These are phyloP conservation scores for Raillietiella orientalis DNA, from an alignment of 2,888 invertebrate genomes.

Conservation along the genomic window DNA sequence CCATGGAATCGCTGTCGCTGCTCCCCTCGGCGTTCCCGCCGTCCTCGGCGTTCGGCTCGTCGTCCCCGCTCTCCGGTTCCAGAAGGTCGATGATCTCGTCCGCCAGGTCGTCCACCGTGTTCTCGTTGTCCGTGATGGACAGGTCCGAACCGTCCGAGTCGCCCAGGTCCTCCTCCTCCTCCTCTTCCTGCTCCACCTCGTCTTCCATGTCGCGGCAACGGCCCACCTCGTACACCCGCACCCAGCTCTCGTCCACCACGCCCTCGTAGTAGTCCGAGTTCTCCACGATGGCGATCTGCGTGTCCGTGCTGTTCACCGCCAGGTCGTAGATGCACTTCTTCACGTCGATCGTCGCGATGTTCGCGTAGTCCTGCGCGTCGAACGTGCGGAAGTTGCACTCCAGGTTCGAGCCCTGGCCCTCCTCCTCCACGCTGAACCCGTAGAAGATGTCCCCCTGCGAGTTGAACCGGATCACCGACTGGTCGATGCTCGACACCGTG, in stretches of 20 bases:
- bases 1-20: constrained; percentile 2
- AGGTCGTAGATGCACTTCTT: constrained; percentile 62
- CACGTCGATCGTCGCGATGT: constrained; percentile 75
- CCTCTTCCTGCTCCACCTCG: constrained; percentile 7
- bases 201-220: constrained; percentile 36
- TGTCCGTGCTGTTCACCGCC: constrained; percentile 45
- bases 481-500: constrained; percentile 74
- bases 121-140: constrained; percentile 5
- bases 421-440: constrained; percentile 43
- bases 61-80: constrained; percentile 1
- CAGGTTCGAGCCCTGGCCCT: constrained; percentile 27
- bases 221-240: constrained; percentile 74
- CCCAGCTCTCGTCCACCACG: constrained; percentile 54
- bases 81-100: neutral
- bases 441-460: constrained; percentile 57
- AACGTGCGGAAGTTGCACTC: constrained; percentile 81
- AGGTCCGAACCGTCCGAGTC: constrained; percentile 8
- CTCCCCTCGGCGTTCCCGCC: constrained; percentile 4
- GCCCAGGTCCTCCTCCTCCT: constrained; percentile 7
- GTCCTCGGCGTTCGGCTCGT: constrained; percentile 1
- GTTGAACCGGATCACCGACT: constrained; percentile 64
- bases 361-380: constrained; percentile 73
- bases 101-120: neutral
- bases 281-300: constrained; percentile 66
- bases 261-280: constrained; percentile 42